These are phyloP conservation scores for Metopolophium dirhodum DNA, from an alignment of 1,140 invertebrate genomes.

Conservation along the genomic window DNA sequence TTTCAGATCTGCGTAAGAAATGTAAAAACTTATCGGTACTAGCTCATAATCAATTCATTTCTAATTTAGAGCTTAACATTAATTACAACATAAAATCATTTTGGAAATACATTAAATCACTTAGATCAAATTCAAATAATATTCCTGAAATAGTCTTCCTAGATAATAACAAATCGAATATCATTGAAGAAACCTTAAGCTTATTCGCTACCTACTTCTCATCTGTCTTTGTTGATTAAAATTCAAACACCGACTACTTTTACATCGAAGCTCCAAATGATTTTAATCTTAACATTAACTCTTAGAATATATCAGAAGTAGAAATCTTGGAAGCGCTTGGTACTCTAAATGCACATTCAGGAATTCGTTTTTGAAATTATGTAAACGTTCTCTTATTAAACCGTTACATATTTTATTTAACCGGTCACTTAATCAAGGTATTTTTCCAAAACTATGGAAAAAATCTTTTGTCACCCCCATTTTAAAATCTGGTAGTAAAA, in stretches of 20 bases:
- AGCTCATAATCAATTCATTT: constrained; percentile 11
- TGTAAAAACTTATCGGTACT: neutral
- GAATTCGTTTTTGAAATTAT: no score
- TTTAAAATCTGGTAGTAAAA: neutral
- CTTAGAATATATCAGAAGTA: neutral
- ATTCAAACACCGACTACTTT: no score
- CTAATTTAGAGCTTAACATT: no score
- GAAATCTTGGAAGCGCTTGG: neutral
- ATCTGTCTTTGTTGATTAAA: no score
- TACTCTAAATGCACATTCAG: neutral
- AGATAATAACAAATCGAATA: constrained; percentile 1
- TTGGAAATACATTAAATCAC: constrained; percentile 17
- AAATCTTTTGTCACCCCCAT: neutral
- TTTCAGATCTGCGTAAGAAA: constrained; percentile 5
- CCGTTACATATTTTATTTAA: neutral
- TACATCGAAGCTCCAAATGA: neutral
- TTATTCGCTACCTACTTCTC: no score
- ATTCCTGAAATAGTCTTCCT: neutral
- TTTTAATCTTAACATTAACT: neutral
- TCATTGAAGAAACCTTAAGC: neutral
- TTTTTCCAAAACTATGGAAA: neutral
- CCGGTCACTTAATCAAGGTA: neutral
- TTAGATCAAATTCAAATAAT: neutral
- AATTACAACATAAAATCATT: neutral
- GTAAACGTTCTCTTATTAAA: neutral